Conservation (phyloP, 2,888 invertebrate species). For the Epicampocera succincta region DNA sequence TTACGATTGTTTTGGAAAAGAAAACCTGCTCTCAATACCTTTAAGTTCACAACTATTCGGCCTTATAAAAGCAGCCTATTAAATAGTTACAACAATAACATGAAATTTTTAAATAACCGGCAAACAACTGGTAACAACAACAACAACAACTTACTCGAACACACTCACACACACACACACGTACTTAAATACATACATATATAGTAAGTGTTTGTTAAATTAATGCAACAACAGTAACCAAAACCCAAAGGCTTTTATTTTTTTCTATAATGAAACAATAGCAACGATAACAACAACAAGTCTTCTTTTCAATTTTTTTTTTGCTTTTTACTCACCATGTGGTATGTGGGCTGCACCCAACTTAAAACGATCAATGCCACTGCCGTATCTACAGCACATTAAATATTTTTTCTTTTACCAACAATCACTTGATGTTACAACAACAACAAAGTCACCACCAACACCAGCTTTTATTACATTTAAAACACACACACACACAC, state of each 20-base stretch:
- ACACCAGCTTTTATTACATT: slow-evolving; percentile 33
- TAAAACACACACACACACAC: too few species aligned
- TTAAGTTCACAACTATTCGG: slow-evolving; percentile 61
- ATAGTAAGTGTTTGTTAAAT: slow-evolving; percentile 77
- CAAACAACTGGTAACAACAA: slow-evolving; percentile 8
- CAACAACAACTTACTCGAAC: slow-evolving; percentile 17
- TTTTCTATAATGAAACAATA: slow-evolving; percentile 46
- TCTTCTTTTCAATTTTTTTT: slow-evolving; percentile 1
- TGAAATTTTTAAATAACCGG: slow-evolving; percentile 1
- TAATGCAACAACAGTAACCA: slow-evolving; percentile 76
- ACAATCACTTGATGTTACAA: slow-evolving; percentile 47
- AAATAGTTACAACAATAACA: slow-evolving; percentile 27
- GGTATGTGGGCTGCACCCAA: slow-evolving; percentile 71
- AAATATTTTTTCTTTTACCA: slow-evolving; percentile 38
- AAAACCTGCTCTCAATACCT: slow-evolving; percentile 64
- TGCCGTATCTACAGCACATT: slow-evolving; percentile 52
- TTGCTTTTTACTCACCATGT: slow-evolving; percentile 70
- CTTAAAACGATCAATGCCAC: slow-evolving; percentile 63
- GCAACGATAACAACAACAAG: slow-evolving; percentile 56
- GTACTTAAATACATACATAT: slow-evolving; percentile 22
- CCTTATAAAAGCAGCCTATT: slow-evolving; percentile 36
- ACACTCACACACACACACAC: background rate
- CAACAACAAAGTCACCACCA: slow-evolving; percentile 25
- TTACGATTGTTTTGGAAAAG: slow-evolving; percentile 14
- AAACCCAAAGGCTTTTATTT: slow-evolving; percentile 70